Base-by-base conservation (phyloP, 2,888 invertebrate species). In the Chaetoderma sp. region DNA sequence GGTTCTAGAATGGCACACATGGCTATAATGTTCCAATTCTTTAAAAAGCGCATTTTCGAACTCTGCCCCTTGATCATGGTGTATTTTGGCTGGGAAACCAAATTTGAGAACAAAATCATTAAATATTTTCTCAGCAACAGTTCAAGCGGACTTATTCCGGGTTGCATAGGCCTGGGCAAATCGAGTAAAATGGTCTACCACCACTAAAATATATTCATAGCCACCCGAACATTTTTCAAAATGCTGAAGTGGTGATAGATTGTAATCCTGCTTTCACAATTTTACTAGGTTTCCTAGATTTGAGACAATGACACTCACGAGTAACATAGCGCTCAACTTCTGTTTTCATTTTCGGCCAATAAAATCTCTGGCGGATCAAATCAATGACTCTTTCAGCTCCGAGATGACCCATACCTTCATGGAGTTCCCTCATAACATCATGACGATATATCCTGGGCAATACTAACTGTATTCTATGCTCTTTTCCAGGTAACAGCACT, bases 111-210 rank as follows among this genome's bases (percentile, higher is more conserved):
- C 27, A 28, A 50, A 50, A 27, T 27, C 6, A 28, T 28, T 4
- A 28, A 23, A 21, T 23, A 25, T 23, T 16, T 4, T n/a, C 23
- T 28, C 27, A n/a, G n/a, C n/a, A n/a, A n/a, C n/a, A n/a, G n/a
- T n/a, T n/a, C n/a, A n/a, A n/a, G n/a, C n/a, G n/a, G 52, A 6
- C 25, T 50, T 50, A 16, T 50, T 50, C 5, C 25, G 21, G 5
- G 52, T 50, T 5, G 52, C 23, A 23, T 50, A 50, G 5, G 25
- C 52, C n/a, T 21, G 25, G 4, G 25, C 52, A 27, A 21, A 50
- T 5, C 52, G 52, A 16, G 52, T 50, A 50, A 50, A 50, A 23
- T 50, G 52, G 27, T 50, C 52, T 23, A n/a, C n/a, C n/a, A n/a
- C n/a, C n/a, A n/a, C n/a, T n/a, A n/a, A n/a, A n/a, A n/a, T n/a